Evolutionary conservation across 2,797 vertebrate species (phyloP).

Genomic region (Cygnus olor): DNA sequence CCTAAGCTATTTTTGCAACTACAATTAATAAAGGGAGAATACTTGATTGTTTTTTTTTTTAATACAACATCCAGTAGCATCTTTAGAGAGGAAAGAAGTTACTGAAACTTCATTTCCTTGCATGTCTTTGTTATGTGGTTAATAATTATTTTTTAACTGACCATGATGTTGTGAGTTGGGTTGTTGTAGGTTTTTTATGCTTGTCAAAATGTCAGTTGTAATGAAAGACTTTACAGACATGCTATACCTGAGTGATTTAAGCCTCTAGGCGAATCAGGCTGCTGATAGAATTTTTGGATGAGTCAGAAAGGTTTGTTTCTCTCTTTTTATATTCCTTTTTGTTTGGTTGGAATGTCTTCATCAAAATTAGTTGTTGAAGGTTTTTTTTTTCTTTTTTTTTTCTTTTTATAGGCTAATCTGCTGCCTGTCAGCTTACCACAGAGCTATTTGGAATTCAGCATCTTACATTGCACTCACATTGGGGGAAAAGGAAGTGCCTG

Average conservation of each 20-base stretch:
- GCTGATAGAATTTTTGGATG: slow-evolving; percentile 51
- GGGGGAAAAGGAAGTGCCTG: slow-evolving; percentile 29
- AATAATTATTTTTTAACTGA: slow-evolving; percentile 60
- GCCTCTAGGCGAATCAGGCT: slow-evolving; percentile 64
- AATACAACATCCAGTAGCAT: neutral
- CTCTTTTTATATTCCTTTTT: neutral
- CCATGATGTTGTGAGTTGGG: neutral
- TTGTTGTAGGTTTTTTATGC: neutral
- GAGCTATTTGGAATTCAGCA: slow-evolving; percentile 56
- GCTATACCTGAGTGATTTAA: slow-evolving; percentile 53
- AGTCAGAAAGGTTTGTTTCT: slow-evolving; percentile 60
- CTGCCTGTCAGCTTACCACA: slow-evolving; percentile 4
- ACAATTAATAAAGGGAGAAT: slow-evolving; percentile 1
- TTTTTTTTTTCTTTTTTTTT: rapidly evolving
- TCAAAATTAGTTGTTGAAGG: slow-evolving; percentile 1
- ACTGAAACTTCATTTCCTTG: slow-evolving; percentile 17
- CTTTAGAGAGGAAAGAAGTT: neutral
- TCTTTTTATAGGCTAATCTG: neutral
- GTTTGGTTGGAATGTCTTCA: slow-evolving; percentile 40
- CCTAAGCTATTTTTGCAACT: neutral
- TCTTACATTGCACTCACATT: neutral
- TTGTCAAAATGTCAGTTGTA: slow-evolving; percentile 74
- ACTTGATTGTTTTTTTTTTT: neutral
- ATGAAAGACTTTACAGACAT: slow-evolving; percentile 59
- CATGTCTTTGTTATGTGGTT: slow-evolving; percentile 1